These are phyloP conservation scores for Ormyrus thymus DNA, from an alignment of 2,888 invertebrate genomes.

Conservation along the genomic window DNA sequence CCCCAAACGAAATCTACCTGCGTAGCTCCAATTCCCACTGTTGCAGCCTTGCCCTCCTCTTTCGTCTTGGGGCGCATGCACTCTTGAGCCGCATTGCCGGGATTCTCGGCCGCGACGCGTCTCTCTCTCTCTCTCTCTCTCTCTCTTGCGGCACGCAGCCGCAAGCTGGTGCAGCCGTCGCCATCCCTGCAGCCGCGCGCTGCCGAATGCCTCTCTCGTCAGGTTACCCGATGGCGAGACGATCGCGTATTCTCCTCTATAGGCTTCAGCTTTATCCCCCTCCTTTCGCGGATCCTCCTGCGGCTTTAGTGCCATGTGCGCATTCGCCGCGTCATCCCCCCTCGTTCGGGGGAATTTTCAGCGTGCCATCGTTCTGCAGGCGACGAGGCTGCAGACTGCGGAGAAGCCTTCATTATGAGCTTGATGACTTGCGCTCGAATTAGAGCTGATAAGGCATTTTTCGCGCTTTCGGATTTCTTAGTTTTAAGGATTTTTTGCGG, in stretches of 20 bases:
- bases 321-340: neutral
- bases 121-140: too few species aligned
- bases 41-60: too few species aligned
- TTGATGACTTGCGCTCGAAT: too few species aligned
- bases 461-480: too few species aligned
- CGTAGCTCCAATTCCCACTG: too few species aligned
- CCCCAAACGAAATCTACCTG: too few species aligned
- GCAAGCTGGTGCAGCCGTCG: neutral
- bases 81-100: conserved; percentile 30
- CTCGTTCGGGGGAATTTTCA: conserved; percentile 3
- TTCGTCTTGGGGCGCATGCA: neutral
- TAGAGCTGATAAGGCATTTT: too few species aligned
- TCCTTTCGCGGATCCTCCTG: too few species aligned
- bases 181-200: neutral
- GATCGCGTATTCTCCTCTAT: too few species aligned
- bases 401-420: too few species aligned
- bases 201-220: neutral
- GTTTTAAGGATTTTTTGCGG: too few species aligned
- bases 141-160: conserved; percentile 13
- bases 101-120: conserved; percentile 15
- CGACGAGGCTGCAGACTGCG: neutral
- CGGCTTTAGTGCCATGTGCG: neutral
- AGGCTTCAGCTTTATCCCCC: too few species aligned
- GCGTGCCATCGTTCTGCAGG: neutral
- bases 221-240: neutral